Conservation (phyloP, 2,888 invertebrate species). For the Ischnura elegans region DNA sequence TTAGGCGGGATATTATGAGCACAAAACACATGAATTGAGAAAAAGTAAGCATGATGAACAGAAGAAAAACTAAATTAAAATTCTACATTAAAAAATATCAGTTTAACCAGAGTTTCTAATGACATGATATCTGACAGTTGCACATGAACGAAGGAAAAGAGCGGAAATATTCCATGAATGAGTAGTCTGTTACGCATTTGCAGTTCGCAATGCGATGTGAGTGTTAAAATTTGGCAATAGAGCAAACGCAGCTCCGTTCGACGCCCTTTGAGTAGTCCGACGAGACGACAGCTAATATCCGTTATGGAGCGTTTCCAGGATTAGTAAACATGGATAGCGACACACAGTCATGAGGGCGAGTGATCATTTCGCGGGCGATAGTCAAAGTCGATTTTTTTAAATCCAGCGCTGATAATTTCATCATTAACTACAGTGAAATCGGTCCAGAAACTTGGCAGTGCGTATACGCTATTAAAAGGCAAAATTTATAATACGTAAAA, state of each 20-base stretch:
- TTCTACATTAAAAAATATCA: too few relatives aligned
- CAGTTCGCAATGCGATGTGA: neutral
- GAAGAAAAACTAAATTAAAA: too few relatives aligned
- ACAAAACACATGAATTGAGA: too few relatives aligned
- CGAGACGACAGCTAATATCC: slow-evolving; percentile 15
- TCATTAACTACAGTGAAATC: too few relatives aligned
- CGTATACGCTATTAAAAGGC: too few relatives aligned
- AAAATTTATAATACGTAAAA: too few relatives aligned
- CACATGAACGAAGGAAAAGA: neutral
- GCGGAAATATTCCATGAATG: neutral
- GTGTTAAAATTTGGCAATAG: slow-evolving; percentile 12
- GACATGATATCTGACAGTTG: neutral
- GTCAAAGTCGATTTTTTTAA: too few relatives aligned
- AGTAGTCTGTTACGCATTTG: slow-evolving; percentile 4
- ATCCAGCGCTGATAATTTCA: too few relatives aligned
- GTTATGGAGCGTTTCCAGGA: slow-evolving; percentile 1
- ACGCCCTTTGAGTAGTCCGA: neutral
- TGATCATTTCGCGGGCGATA: neutral
- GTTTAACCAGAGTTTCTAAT: too few relatives aligned
- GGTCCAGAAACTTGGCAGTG: too few relatives aligned
- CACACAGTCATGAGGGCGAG: neutral
- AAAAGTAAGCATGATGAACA: too few relatives aligned
- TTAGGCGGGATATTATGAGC: too few relatives aligned
- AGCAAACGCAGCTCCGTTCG: neutral
- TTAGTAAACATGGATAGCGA: neutral